A percentile compares a stretch with the other conserved stretches of the same genome.
phyloP scores from a whole-genome alignment of 2,113 vertebrate genomes.

The Piprites chloris region DNA sequence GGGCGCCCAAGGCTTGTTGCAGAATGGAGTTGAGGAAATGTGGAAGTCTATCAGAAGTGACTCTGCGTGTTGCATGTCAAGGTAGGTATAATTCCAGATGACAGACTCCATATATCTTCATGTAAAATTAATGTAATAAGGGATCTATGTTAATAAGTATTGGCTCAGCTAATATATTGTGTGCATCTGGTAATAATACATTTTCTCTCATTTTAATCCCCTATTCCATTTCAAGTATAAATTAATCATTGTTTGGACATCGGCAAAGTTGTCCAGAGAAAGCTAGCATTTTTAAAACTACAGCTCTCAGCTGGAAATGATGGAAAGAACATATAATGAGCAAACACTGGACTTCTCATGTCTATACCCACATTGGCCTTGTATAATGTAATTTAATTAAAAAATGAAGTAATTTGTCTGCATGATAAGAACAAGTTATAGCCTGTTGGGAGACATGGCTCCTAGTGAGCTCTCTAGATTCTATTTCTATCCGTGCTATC shows the following conservation, averaged over 20 bases:
- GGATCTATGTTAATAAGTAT: background rate
- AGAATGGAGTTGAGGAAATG: background rate
- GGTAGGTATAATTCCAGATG: background rate
- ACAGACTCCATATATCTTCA: background rate
- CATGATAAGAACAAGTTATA: background rate
- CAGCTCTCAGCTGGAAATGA: background rate
- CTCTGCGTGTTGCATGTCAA: background rate
- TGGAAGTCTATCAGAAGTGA: background rate
- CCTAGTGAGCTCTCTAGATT: background rate
- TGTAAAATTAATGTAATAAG: background rate
- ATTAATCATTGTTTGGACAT: background rate
- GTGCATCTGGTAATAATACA: background rate
- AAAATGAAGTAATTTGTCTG: background rate
- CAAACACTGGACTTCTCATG: background rate
- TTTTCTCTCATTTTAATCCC: background rate
- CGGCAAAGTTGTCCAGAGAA: background rate
- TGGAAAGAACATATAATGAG: background rate
- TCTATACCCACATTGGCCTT: background rate
- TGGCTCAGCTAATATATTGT: background rate
- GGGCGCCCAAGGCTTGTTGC: background rate
- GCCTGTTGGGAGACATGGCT: background rate
- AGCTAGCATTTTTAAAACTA: background rate
- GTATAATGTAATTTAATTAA: background rate
- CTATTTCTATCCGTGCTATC: background rate
- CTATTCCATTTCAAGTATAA: background rate